Evolutionary conservation across 2,113 vertebrate species (phyloP), one percentile per base, ranked within the genome.

Genomic region (Athene noctua): DNA sequence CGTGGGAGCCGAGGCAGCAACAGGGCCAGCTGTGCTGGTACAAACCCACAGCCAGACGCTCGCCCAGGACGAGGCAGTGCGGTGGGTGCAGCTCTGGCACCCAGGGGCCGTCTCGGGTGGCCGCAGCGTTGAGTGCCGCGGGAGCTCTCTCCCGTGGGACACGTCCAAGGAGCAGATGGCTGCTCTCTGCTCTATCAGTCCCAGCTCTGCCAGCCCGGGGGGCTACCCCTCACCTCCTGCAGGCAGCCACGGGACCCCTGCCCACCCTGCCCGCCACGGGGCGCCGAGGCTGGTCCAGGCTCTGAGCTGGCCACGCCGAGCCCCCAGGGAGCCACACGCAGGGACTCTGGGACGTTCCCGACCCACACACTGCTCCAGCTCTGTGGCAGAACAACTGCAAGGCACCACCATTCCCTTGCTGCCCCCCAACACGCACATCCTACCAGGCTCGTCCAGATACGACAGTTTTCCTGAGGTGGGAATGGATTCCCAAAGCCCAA

Each of bases 71-170:
- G 0, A 46, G 15, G 25, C 3, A 2, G 51, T 6, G 44, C n/a
- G 30, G 36, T 42, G 21, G 18, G 61, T 29, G 32, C 66, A 34
- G n/a, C 44, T 17, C 66, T 5, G 4, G 42, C 51, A 19, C 42
- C 29, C 71, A 11, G 29, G 71, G n/a, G 5, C 6, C 52, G 30
- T 3, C 52, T 36, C 7, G 1, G 21, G 34, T 40, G 61, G 59
- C 17, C 6, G 1, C 10, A 5, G n/a, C 11, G 2, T 18, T 68
- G 7, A 4, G 46, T 8, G 9, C 38, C 26, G 6, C 0, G 3
- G 8, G 30, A 38, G 26, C 21, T 63, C 63, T 32, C 38, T 44
- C 58, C 38, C 8, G 40, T 4, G 8, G 23, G 66, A 55, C 34
- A 15, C 4, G 0, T 23, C 36, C 49, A 11, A 11, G 42, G 40